Percentiles rank a stretch among this genome's conserved stretches.
These are phyloP conservation scores for Semnornis frantzii DNA, from an alignment of 2,113 vertebrate species.

Conservation along the genomic window DNA sequence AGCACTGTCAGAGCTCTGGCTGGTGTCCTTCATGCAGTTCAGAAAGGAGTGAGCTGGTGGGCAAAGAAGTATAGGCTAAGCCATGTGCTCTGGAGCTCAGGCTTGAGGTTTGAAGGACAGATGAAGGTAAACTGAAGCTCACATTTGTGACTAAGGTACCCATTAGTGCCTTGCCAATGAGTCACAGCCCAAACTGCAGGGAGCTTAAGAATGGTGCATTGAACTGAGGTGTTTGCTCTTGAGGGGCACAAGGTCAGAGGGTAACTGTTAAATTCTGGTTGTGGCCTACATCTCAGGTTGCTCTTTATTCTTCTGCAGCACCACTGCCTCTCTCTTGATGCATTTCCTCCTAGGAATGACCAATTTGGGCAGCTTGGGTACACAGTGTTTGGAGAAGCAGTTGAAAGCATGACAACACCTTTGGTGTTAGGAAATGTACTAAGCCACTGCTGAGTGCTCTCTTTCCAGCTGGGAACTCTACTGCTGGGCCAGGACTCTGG, in stretches of 20 bases:
- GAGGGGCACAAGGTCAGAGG: not conserved
- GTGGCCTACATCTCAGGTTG: too few relatives aligned
- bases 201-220: not conserved
- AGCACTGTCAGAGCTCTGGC: not conserved
- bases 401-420: not conserved
- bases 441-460: not conserved
- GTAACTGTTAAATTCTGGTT: not conserved
- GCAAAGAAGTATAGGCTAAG: not conserved
- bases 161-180: not conserved
- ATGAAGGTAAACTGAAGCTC: not conserved
- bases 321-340: not conserved
- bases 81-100: not conserved
- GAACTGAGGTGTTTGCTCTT: not conserved
- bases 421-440: not conserved
- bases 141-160: not conserved
- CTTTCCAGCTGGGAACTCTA: not conserved
- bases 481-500: not conserved
- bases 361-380: not conserved
- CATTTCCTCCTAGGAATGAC: not conserved
- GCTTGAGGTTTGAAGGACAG: not conserved
- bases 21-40: not conserved
- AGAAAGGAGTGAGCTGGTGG: not conserved
- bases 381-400: not conserved
- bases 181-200: accelerated
- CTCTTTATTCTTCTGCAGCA: not conserved